Conservation (phyloP, 2,113 vertebrate species). For the Alethe castanea region DNA sequence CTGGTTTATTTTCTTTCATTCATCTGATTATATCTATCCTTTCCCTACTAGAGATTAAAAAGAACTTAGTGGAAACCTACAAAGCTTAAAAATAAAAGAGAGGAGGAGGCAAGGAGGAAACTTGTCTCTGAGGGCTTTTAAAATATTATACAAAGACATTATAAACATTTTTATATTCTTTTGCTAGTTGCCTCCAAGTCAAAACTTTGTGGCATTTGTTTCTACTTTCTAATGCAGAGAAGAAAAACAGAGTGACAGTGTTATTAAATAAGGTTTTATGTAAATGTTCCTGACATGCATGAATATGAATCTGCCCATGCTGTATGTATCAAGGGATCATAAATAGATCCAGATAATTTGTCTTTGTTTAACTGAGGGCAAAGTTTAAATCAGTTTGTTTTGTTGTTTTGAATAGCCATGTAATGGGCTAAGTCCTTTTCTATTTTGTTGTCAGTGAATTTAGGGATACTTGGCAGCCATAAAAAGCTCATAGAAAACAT, state of each 20-base stretch:
- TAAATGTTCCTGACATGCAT: conserved; percentile 55
- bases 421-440: conserved; percentile 43
- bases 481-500: conserved; percentile 14
- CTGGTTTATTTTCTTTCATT: conserved; percentile 45
- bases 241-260: neutral
- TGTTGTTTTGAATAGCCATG: conserved; percentile 20
- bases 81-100: neutral
- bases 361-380: conserved; percentile 37
- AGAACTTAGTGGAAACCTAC: neutral
- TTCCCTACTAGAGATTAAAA: neutral
- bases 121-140: conserved; percentile 5
- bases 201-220: conserved; percentile 42
- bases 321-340: conserved; percentile 5
- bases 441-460: conserved; percentile 33
- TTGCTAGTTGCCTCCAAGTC: conserved; percentile 45
- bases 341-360: conserved; percentile 38
- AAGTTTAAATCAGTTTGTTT: conserved; percentile 42
- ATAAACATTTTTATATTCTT: conserved; percentile 37
- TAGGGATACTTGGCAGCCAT: conserved; percentile 40
- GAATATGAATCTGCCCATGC: conserved; percentile 38
- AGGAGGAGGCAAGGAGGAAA: neutral
- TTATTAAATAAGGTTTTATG: conserved; percentile 14
- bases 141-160: neutral
- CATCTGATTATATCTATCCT: conserved; percentile 38
- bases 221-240: neutral